Evolutionary conservation across 2,888 invertebrate genomes (phyloP).

Genomic region (Orthonevra nobilis): DNA sequence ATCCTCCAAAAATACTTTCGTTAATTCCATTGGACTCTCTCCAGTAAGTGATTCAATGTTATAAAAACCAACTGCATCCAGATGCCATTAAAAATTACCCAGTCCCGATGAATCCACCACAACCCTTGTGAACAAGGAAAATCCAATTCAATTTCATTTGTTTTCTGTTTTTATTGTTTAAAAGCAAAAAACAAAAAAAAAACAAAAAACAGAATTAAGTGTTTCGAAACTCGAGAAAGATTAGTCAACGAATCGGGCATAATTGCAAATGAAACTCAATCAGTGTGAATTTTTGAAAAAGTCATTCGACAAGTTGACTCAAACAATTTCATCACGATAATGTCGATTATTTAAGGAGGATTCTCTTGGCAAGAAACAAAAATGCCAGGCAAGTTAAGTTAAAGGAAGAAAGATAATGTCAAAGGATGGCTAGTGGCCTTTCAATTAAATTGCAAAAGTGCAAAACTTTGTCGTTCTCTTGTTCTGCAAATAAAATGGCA

Average conservation of each 20-base stretch:
- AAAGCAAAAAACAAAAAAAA: constrained; percentile 12
- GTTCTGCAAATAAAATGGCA: no score
- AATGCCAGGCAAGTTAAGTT: neutral
- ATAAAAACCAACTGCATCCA: neutral
- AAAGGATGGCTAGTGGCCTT: constrained; percentile 49
- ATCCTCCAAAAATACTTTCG: constrained; percentile 11
- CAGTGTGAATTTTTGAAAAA: constrained; percentile 48
- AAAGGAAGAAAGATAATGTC: constrained; percentile 36
- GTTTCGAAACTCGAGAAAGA: no score
- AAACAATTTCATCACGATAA: constrained; percentile 43
- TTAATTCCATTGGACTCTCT: constrained; percentile 26
- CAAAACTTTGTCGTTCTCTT: constrained; percentile 46
- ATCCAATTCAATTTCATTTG: no score
- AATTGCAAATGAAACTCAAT: constrained; percentile 58
- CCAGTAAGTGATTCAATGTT: neutral
- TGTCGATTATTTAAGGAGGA: constrained; percentile 29
- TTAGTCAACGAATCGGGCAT: constrained; percentile 37
- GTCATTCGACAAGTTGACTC: constrained; percentile 46
- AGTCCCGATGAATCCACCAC: neutral
- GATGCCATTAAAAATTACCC: neutral
- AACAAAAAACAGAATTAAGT: neutral
- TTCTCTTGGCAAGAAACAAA: constrained; percentile 33
- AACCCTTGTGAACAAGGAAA: no score
- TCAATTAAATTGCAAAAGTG: constrained; percentile 55
- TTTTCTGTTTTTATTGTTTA: constrained; percentile 8